Base-by-base conservation (phyloP, 2,797 vertebrate genomes). In the Eupleurogrammus muticus region DNA sequence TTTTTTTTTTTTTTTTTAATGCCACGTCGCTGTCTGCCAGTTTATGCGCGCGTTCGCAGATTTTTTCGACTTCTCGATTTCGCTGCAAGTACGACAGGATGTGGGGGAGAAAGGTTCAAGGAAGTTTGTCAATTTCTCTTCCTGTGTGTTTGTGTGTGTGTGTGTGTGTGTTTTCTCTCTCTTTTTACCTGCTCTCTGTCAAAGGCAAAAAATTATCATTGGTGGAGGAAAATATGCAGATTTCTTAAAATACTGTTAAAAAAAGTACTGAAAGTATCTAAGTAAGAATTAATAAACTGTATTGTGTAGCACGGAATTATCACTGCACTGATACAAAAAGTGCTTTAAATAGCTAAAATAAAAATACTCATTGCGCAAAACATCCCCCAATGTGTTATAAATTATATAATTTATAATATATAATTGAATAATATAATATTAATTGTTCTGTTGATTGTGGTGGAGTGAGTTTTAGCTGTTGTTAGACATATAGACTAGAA, bases 61-160 rank as follows among this genome's bases (percentile, higher is more conserved):
- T 81, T 92, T 92, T 90, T 90, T 89, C n/a, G n/a, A 83, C 86
- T 91, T 92, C 88, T 86, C 62, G n/a, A n/a, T 85, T 79, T 86
- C 58, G 51, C 23, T 16, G 51, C 46, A 48, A 53, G 55, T 57
- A 4, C 64, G 69, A 78, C 84, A 91, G 91, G 91, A 92, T 87
- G 85, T 86, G 71, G 88, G 58, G 67, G 46, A 81, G 66, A 60
- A 51, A 23, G 36, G 51, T 56, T 32, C 16, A 75, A 69, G 81
- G 81, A 90, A 85, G 75, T 87, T 66, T 64, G 66, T 38, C 44
- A 69, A n/a, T 64, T 24, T 57, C 78, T 48, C 61, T 48, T 79
- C 24, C 38, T 52, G 9, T 62, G n/a, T 54, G 17, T 49, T 2
- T 58, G 3, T 57, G 12, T 66, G 28, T 48, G 32, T 36, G 6